Base-by-base conservation (phyloP, 1,140 invertebrate genomes). In the Yoshiicerus persimilis region DNA sequence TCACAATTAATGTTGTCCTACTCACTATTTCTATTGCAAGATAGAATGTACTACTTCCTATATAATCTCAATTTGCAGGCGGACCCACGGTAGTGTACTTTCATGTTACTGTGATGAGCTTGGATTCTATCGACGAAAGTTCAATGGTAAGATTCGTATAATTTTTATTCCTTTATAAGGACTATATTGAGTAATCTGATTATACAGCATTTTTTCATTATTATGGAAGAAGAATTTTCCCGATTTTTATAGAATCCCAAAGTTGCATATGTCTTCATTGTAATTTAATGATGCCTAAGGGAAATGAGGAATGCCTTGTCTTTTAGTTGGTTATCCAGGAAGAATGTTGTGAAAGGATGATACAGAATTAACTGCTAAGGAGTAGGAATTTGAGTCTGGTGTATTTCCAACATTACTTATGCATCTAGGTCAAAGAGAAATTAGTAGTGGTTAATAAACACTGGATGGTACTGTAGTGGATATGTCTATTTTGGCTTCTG, bases 51-150 rank as follows among this genome's bases (percentile, higher is more conserved):
- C 16, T 70, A 70, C 16, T 70, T 30, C 13, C n/a, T n/a, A n/a
- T n/a, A n/a, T 70, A 70, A 70, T 70, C 25, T 70, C 25, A 8
- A 16, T 70, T 96, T 66, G 93, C 96, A 90, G 96, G 96, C 2
- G 96, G 97, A 91, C 96, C 96, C 9, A 97, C 96, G 4, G 94
- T 96, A 80, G 96, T 97, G 32, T 97, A 97, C 91, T 97, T 97
- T 91, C 96, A 97, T 92, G 96, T 97, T 30, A 97, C 96, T 27
- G 96, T 97, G 9, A 93, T 97, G 87, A 97, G 96, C 56, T 92
- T 97, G 66, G 96, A 97, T 92, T 97, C 96, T 4, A 97, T 97
- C 90, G 97, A 97, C 92, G 96, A 97, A 92, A 96, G 97, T 92
- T 97, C 96, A n/a, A 97, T 97, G 96, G 96, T 96, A 92, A 94